Evolutionary conservation across 2,888 invertebrate species (phyloP), one percentile per base, ranked within the genome.

Genomic region (Biston betularia): DNA sequence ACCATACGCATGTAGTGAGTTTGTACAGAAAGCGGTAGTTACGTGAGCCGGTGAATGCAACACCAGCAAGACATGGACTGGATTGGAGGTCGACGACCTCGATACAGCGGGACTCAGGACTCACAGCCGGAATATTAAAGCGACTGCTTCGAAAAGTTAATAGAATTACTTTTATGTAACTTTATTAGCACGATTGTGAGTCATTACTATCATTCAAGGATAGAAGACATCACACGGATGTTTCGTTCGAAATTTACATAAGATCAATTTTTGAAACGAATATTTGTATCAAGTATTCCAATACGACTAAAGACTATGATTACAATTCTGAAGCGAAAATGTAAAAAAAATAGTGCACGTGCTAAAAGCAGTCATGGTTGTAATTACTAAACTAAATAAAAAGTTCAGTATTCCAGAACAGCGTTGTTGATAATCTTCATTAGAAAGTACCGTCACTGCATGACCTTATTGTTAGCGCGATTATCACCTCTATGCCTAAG

Each of bases 61-160:
- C 91, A 88, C 91, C 82, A 87, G 89, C 88, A 92, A 92, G 92
- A 88, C 91, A 82, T 87, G 89, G 87, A 90, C 92, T 92, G 92
- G 93, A 89, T 90, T 86, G 72, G 85, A 90, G 93, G 87, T 88
- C 90, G 78, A 78, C 84, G 90, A 92, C 91, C 90, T 83, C 86
- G 76, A 80, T 83, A 83, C 80, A 88, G 88, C 88, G 90, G 93
- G 92, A 91, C 88, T 89, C 89, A 90, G 93, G 93, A 92, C 90
- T 82, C 83, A 86, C 84, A 79, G 82, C 80, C 86, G 84, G 90
- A 92, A 91, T 91, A 90, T 86, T 85, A 88, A 90, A 83, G 74
- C 76, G 74, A 76, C 70, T 75, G 72, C 65, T 72, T 72, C 64
- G 58, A 72, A 59, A 63, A 72, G 68, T 72, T 76, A 63, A 63